Base-by-base conservation (phyloP, 2,113 vertebrate genomes). In the Hyperoodon ampullatus region DNA sequence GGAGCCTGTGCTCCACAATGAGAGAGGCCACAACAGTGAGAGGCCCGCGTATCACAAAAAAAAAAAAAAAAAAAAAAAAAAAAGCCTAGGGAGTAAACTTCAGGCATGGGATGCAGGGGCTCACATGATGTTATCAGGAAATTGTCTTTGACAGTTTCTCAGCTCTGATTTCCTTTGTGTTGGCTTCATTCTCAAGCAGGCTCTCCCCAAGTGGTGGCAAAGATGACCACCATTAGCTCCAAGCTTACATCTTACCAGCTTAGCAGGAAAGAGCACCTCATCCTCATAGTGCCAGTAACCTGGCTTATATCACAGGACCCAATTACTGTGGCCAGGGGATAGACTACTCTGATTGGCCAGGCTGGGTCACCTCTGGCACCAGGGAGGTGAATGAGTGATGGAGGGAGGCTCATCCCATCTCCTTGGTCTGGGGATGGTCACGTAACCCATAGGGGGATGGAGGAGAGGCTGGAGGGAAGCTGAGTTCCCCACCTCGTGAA, bases 21-120 rank as follows among this genome's bases (percentile, higher is more conserved):
- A 39, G 39, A 39, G 39, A 39, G 39, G 39, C 39, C 39, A 39
- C 39, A 39, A 39, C 39, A 39, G 39, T 39, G 39, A 39, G 39
- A 39, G 39, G 39, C 39, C 39, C 39, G 39, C 39, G 39, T 39
- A 39, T 39, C 39, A 39, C 39, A 39, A 4, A 39, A 39, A 28
- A 61, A 75, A 85, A 81, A 55, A 4, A 39, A 39, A 28, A 61
- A 75, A 85, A 81, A 55, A 4, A 39, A 39, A 28, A 61, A 75
- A 85, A 81, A 55, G 47, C 33, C 15, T 9, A 88, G 39, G 26
- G 13, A 0, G 19, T n/a, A 55, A 63, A 82, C 30, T 60, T 94
- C 50, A 96, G 97, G 95, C 47, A 74, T 92, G 60, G 74, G 33
- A 94, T 92, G 16, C 39, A 88, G 94, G 58, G 61, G 1, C 8